Evolutionary conservation across 2,888 invertebrate genomes (phyloP).

Genomic region (Erebia ligea): DNA sequence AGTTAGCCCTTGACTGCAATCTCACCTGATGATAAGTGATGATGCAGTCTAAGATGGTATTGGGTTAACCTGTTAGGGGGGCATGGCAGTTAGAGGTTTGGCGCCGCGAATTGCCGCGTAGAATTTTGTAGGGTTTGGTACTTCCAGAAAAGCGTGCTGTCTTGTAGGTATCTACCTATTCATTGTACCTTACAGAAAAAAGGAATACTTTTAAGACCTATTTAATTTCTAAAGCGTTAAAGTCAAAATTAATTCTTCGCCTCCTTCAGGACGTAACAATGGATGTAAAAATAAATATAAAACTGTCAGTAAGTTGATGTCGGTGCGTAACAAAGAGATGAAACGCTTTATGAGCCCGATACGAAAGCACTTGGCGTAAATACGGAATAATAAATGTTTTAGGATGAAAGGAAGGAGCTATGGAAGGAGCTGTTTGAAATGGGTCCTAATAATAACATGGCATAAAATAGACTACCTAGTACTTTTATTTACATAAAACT

Average conservation of each 20-base stretch:
- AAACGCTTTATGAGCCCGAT: conserved; percentile 13
- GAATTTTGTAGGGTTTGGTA: too few species aligned
- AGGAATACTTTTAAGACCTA: too few species aligned
- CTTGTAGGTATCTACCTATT: too few species aligned
- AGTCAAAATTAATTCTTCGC: conserved; percentile 1
- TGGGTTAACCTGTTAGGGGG: too few species aligned
- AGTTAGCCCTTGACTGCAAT: too few species aligned
- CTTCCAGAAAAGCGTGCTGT: too few species aligned
- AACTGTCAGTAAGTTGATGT: conserved; percentile 18
- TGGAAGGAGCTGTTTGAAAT: not conserved
- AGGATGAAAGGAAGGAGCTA: not conserved
- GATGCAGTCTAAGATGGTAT: too few species aligned
- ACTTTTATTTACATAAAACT: not conserved
- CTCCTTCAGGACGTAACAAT: not conserved
- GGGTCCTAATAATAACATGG: not conserved
- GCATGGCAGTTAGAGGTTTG: too few species aligned
- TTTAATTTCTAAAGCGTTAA: not conserved
- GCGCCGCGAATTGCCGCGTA: too few species aligned
- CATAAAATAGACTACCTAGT: not conserved
- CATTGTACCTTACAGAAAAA: too few species aligned
- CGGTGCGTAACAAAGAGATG: conserved; percentile 17
- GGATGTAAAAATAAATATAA: not conserved
- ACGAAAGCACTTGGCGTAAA: not conserved
- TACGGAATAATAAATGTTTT: conserved; percentile 9
- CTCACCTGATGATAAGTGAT: too few species aligned